phyloP scores from a whole-genome alignment of 2,113 vertebrate species.

The Leptodactylus fuscus region DNA sequence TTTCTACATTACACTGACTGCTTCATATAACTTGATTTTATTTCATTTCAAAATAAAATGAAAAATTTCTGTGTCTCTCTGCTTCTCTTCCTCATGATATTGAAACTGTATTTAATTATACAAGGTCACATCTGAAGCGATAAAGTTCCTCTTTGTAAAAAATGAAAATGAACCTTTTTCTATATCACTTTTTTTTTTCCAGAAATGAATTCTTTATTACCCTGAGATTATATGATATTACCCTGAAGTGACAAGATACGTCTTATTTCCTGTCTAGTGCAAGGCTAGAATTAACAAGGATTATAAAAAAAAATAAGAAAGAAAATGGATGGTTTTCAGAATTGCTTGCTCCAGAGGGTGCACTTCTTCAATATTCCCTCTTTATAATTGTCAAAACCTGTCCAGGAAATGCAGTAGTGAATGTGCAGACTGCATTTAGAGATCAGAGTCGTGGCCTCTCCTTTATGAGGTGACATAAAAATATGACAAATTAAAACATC shows the following conservation, averaged over 20 bases:
- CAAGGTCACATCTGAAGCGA: conserved; percentile 79
- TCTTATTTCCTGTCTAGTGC: conserved; percentile 76
- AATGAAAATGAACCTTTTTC: conserved; percentile 79
- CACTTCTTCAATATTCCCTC: conserved; percentile 66
- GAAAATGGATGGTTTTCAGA: conserved; percentile 77
- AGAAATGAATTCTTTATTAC: conserved; percentile 82
- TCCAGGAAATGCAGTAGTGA: conserved; percentile 64
- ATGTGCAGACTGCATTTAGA: conserved; percentile 65
- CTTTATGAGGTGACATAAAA: conserved; percentile 68
- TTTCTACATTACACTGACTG: conserved; percentile 73
- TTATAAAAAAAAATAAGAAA: conserved; percentile 67
- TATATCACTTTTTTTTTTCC: conserved; percentile 69
- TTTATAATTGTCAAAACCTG: conserved; percentile 68
- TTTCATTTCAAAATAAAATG: conserved; percentile 74
- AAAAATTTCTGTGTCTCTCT: conserved; percentile 75
- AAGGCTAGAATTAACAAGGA: conserved; percentile 75
- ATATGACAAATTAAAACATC: conserved; percentile 70
- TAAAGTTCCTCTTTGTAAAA: conserved; percentile 73
- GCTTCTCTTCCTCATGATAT: conserved; percentile 77
- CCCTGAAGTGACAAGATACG: conserved; percentile 78
- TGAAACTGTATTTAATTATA: conserved; percentile 84
- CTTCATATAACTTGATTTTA: conserved; percentile 78
- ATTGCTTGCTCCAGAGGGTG: conserved; percentile 69
- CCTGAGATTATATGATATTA: conserved; percentile 80
- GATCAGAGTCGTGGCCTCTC: conserved; percentile 64